phyloP scores from a whole-genome alignment of 2,797 vertebrate species.

The Staurois parvus region DNA sequence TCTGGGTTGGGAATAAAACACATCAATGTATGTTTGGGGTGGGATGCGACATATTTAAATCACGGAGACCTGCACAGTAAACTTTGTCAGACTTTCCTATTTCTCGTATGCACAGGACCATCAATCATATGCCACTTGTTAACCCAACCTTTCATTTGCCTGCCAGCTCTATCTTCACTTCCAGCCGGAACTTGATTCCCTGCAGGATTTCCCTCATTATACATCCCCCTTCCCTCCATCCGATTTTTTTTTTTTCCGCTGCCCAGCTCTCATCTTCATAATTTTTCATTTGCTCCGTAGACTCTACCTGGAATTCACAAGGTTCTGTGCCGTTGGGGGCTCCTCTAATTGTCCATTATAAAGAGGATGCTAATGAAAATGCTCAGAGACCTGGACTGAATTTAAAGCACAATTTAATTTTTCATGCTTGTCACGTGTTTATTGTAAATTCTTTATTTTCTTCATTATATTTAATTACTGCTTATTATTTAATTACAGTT shows the following conservation, averaged over 20 bases:
- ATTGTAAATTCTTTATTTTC: too few relatives aligned
- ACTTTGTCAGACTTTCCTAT: slow-evolving; percentile 19
- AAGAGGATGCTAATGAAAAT: slow-evolving; percentile 4
- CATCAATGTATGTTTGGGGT: neutral
- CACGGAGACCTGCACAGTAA: neutral
- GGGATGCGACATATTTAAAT: neutral
- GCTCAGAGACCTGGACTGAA: too few relatives aligned
- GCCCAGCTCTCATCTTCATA: slow-evolving; percentile 46
- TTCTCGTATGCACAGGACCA: slow-evolving; percentile 26
- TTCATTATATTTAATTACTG: too few relatives aligned
- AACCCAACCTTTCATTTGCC: slow-evolving; percentile 46
- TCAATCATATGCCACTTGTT: slow-evolving; percentile 49
- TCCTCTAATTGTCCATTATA: slow-evolving; percentile 26
- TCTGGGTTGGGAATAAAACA: neutral
- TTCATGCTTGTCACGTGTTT: too few relatives aligned
- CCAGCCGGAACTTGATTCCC: slow-evolving; percentile 65
- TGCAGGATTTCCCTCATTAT: slow-evolving; percentile 66
- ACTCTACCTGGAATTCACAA: slow-evolving; percentile 46
- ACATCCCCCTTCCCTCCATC: slow-evolving; percentile 60
- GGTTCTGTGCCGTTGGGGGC: slow-evolving; percentile 27
- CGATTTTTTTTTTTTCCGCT: slow-evolving; percentile 57
- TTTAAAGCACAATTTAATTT: too few relatives aligned
- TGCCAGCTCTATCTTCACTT: slow-evolving; percentile 50
- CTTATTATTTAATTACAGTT: too few relatives aligned
- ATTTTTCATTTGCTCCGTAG: slow-evolving; percentile 46